A percentile compares a stretch with the other conserved stretches of the same genome.
phyloP scores from a whole-genome alignment of 2,113 vertebrate genomes.

The Pachypanchax playfairii region DNA sequence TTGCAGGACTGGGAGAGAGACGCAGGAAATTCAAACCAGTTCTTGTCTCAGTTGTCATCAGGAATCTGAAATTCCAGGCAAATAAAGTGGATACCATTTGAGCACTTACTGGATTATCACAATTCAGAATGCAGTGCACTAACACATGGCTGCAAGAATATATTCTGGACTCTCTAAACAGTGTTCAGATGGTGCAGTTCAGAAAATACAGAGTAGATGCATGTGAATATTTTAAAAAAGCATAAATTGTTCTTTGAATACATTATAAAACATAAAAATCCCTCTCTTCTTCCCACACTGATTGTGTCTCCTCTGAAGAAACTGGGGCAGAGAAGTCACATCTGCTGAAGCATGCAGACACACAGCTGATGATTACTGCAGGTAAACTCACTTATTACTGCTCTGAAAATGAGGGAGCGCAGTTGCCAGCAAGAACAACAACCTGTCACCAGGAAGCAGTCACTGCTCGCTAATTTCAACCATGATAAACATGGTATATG shows the following conservation, averaged over 20 bases:
- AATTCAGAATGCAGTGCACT: too few species aligned
- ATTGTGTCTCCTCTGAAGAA: constrained; percentile 36
- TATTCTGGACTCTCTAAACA: too few species aligned
- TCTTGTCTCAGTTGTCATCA: too few species aligned
- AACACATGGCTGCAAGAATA: too few species aligned
- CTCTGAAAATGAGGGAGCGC: constrained; percentile 57
- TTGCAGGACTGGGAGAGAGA: too few species aligned
- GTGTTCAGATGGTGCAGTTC: too few species aligned
- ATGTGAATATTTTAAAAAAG: background rate
- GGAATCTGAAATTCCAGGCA: too few species aligned
- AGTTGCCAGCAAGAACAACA: constrained; percentile 45
- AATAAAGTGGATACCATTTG: too few species aligned
- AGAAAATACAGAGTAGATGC: too few species aligned
- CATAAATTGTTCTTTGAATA: background rate
- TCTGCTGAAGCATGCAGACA: constrained; percentile 56
- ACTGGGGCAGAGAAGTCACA: constrained; percentile 38
- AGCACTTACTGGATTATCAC: too few species aligned
- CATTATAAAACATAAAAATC: background rate
- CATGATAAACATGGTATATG: constrained; percentile 41
- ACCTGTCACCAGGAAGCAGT: constrained; percentile 29
- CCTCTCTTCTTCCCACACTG: constrained; percentile 38
- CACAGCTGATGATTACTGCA: constrained; percentile 63
- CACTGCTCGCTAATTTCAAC: constrained; percentile 12
- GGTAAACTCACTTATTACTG: constrained; percentile 64
- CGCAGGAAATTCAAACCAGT: too few species aligned